A percentile compares a stretch with the other conserved stretches of the same genome.
These are phyloP conservation scores for Myotis findleyi DNA, from an alignment of 2,797 vertebrate species.

Conservation along the genomic window DNA sequence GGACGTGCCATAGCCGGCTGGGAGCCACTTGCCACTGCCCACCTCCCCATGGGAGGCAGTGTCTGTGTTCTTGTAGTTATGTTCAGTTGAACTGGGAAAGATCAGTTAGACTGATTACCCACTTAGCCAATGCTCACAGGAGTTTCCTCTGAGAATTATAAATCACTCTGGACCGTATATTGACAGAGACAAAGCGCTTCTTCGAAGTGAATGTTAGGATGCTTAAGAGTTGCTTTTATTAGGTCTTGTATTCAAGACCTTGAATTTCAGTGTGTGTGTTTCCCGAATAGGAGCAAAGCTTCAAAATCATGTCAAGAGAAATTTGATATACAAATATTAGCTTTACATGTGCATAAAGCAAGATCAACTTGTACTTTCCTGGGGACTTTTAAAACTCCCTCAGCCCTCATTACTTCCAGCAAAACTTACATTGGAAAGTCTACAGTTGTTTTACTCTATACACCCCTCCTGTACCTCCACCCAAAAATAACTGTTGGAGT, in stretches of 20 bases:
- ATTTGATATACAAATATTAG: conserved; percentile 62
- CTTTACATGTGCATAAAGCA: conserved; percentile 63
- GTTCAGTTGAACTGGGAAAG: conserved; percentile 35
- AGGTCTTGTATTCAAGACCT: conserved; percentile 62
- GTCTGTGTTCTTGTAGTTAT: not conserved
- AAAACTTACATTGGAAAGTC: conserved; percentile 25
- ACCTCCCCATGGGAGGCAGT: not conserved
- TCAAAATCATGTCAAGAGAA: conserved; percentile 53
- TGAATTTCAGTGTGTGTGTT: conserved; percentile 57
- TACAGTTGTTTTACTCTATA: not conserved
- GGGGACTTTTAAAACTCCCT: conserved; percentile 27
- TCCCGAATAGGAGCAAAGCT: conserved; percentile 63
- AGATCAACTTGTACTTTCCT: conserved; percentile 61
- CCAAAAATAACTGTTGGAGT: not conserved
- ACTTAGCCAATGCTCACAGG: conserved; percentile 57
- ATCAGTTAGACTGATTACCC: conserved; percentile 55
- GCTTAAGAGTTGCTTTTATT: conserved; percentile 65
- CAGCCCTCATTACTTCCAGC: conserved; percentile 23
- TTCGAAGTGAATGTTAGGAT: conserved; percentile 64
- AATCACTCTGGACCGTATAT: conserved; percentile 33
- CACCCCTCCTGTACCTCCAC: not conserved
- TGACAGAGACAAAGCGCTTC: conserved; percentile 66
- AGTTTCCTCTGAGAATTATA: conserved; percentile 66
- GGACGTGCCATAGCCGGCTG: not conserved
- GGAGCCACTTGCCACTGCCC: not conserved